These are phyloP conservation scores for Squalus acanthias DNA, from an alignment of 2,797 vertebrate species.

Conservation along the genomic window DNA sequence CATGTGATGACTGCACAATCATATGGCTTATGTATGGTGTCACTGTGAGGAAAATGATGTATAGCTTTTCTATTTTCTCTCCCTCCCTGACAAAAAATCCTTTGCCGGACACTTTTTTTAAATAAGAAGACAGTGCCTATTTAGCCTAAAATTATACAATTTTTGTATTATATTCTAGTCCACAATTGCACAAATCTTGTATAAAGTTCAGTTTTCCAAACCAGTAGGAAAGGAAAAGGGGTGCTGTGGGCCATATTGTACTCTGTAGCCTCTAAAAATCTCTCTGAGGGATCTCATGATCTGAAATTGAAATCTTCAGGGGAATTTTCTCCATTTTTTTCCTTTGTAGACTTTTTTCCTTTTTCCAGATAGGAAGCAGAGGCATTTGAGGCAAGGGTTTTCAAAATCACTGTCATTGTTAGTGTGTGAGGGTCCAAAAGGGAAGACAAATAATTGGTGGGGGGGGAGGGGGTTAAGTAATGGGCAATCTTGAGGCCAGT, in stretches of 20 bases:
- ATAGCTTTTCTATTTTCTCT: background rate
- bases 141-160: background rate
- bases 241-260: background rate
- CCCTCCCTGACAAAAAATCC: background rate
- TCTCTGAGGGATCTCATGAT: background rate
- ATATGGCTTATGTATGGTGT: background rate
- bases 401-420: background rate
- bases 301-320: background rate
- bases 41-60: background rate
- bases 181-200: background rate
- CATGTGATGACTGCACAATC: background rate
- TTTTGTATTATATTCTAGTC: background rate
- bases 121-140: background rate
- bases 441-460: background rate
- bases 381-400: background rate
- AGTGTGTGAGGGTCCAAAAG: background rate
- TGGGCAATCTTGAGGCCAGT: background rate
- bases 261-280: background rate
- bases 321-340: background rate
- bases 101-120: background rate
- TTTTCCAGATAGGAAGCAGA: background rate
- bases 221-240: background rate
- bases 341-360: background rate
- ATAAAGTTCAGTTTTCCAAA: conserved; percentile 4
- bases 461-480: background rate